Conservation (phyloP, 23 tunicate genomes). For the Styela clava region DNA sequence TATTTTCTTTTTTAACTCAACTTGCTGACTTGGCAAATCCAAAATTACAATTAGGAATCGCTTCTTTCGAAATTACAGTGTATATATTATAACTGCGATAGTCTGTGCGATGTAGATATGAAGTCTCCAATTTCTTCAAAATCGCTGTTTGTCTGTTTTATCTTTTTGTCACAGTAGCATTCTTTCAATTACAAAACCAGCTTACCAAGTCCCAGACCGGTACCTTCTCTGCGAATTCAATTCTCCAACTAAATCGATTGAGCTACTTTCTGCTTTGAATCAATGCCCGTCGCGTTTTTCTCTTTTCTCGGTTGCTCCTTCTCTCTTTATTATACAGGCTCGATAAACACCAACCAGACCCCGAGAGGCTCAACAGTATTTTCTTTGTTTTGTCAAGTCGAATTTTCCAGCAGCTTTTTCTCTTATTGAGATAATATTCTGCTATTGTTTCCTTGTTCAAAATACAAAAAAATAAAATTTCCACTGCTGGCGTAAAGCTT, state of each 20-base stretch:
- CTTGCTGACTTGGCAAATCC: neutral
- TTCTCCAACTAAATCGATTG: neutral
- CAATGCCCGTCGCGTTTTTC: neutral
- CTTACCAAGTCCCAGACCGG: constrained; percentile 6
- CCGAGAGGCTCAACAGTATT: neutral
- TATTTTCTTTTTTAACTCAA: neutral
- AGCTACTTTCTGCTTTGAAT: neutral
- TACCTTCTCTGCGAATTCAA: neutral
- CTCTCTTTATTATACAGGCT: neutral
- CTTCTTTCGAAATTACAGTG: neutral
- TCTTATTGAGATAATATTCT: neutral
- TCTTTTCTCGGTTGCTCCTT: neutral
- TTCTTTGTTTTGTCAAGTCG: neutral
- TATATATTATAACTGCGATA: too few species aligned
- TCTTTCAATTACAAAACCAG: constrained; percentile 13
- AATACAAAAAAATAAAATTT: too few species aligned
- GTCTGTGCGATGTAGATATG: neutral
- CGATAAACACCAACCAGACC: neutral
- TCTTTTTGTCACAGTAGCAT: constrained; percentile 27
- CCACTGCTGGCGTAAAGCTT: neutral
- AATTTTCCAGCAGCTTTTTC: neutral
- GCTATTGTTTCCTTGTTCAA: neutral
- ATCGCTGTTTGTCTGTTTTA: neutral
- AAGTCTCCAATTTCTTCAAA: neutral
- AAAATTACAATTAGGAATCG: neutral